These are phyloP conservation scores for Emberiza fucata DNA, from an alignment of 2,113 vertebrate species.

Conservation along the genomic window DNA sequence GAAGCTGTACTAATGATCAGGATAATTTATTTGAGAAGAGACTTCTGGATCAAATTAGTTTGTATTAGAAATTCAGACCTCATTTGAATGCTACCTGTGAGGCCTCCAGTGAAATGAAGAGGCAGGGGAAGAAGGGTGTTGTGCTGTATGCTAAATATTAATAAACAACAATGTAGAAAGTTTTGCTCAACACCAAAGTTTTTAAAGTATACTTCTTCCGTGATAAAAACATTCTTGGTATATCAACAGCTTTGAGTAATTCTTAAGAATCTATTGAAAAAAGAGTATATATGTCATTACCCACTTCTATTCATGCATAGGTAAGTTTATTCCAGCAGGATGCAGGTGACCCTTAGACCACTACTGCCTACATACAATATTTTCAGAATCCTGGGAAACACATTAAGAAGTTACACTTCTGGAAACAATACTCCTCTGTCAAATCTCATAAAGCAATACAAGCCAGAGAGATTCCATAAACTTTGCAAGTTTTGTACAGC, in stretches of 20 bases:
- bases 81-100: constrained; percentile 33
- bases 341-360: constrained; percentile 21
- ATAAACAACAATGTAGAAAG: background rate
- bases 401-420: constrained; percentile 49
- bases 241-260: background rate
- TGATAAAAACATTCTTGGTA: background rate
- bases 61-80: background rate
- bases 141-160: constrained; percentile 13
- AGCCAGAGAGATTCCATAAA: constrained; percentile 58
- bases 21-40: background rate
- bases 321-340: constrained; percentile 9
- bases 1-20: background rate
- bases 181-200: background rate
- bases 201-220: background rate
- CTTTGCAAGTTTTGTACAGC: constrained; percentile 14
- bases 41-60: background rate
- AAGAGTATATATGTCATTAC: background rate
- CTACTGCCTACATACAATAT: constrained; percentile 7
- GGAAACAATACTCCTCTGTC: constrained; percentile 61
- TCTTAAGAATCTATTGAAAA: background rate
- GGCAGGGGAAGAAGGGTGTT: background rate
- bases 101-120: constrained; percentile 14
- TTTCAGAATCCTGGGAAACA: constrained; percentile 61
- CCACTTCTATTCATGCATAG: background rate
- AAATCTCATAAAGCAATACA: constrained; percentile 58